These are phyloP conservation scores for Myanophis thanlyinensis DNA, from an alignment of 2,113 vertebrate genomes.

Conservation along the genomic window DNA sequence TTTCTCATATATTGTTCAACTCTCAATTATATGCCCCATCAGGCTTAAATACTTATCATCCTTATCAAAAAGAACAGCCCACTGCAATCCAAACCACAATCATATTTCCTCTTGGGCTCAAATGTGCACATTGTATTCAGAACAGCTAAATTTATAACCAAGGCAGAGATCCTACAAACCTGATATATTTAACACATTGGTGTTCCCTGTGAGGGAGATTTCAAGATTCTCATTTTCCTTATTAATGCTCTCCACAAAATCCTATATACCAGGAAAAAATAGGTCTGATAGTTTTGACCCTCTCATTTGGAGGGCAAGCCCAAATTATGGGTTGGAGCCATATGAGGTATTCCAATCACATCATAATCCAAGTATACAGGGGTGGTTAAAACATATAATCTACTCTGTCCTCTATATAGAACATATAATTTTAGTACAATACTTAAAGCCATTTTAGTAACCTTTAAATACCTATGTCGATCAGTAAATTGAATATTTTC, in stretches of 20 bases:
- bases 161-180: neutral
- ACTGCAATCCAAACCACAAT: neutral
- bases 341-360: neutral
- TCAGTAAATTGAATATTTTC: neutral
- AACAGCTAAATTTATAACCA: neutral
- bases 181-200: neutral
- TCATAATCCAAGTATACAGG: neutral
- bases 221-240: neutral
- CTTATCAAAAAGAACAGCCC: neutral
- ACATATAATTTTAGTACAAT: neutral
- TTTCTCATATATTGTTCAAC: neutral
- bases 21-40: neutral
- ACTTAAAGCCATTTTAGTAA: neutral
- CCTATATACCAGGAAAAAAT: neutral
- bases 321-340: neutral
- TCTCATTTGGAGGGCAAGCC: neutral
- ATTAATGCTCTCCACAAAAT: neutral
- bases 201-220: neutral
- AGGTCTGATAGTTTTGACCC: neutral
- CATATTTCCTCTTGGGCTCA: neutral
- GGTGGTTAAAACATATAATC: neutral
- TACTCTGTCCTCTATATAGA: neutral
- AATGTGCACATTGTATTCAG: neutral
- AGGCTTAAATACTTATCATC: neutral
- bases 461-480: neutral